Base-by-base conservation (phyloP, 2,888 invertebrate species). In the Cheilosia impressa region DNA sequence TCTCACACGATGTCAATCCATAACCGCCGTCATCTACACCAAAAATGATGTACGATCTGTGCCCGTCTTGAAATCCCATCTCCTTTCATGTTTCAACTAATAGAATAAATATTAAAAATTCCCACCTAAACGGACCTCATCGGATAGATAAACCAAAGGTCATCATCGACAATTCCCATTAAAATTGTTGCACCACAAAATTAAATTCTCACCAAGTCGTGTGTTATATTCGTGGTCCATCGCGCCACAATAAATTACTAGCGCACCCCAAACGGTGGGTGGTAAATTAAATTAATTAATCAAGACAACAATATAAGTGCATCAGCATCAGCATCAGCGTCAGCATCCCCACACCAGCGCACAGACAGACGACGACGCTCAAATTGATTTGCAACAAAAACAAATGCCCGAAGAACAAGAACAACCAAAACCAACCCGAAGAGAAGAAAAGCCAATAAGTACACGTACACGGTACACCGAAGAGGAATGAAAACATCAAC, bases 371-470 rank as follows among this genome's bases (percentile, higher is more conserved):
- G 38, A 38, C 38, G 38, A 4, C 4, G 57, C 45, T 66, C 62
- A 76, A 85, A 85, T 85, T 85, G 85, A 85, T 85, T 81, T 81
- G 77, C 85, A 77, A 68, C 72, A 62, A 68, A 77, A 69, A 65
- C 52, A 77, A 45, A 53, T 69, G 31, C 10, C 22, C 45, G 5
- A n/a, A 5, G 13, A 22, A 50, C 50, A 50, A 52, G 22, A 52
- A 66, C 15, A 53, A 22, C 22, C 50, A 50, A 52, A 13, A 52
- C 60, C 15, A 53, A 22, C 22, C n/a, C 31, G 45, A 72, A 15
- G 19, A 68, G 47, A 57, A 68, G 41, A 38, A 66, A 73, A 73
- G 58, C 79, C 60, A 65, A 72, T 60, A 66, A 45, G 27, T 27
- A 7, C 27, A 27, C 27, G 27, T 27, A 7, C 27, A 27, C 27